Evolutionary conservation across 2,797 vertebrate genomes (phyloP), one percentile per base, ranked within the genome.

Genomic region (Dryobates pubescens): DNA sequence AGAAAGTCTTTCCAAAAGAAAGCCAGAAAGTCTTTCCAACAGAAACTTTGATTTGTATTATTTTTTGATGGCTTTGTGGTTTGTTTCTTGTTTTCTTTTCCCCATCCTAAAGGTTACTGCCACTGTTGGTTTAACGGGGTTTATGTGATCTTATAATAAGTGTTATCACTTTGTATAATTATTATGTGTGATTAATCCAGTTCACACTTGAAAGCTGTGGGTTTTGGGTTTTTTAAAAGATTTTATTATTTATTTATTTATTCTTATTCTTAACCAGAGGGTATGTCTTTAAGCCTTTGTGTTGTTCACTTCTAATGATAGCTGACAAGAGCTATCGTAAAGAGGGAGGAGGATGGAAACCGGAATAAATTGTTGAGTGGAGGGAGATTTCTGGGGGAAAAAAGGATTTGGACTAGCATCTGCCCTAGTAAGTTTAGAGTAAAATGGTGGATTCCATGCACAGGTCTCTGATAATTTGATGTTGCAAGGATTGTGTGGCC

Each of bases 151-250:
- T 94, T 88, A 89, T 95, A 96, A 93, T 96, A 95, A 96, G 92
- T 92, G 90, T 95, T 97, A 96, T 97, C 95, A 95, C 94, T 96
- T 97, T 96, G 90, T 82, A 77, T 97, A 96, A 97, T 97, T 97
- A 97, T 96, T 96, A 91, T 79, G 89, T 95, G 90, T 94, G 96
- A 97, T 97, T 97, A 97, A 97, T 97, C 91, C 87, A 1, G 79
- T 95, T 91, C 96, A 92, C 94, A 96, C 93, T 96, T 83, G 91
- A 96, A 97, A 97, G 96, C 74, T 96, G 86, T 88, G 94, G 92
- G 14, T 15, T 26, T 51, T 45, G 38, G 38, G 18, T 13, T 49
- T 13, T 49, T 11, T 23, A 49, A n/a, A n/a, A n/a, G 10, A 49
- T 49, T 22, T 22, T 23, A 23, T 95, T 76, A 38, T 93, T 88